Evolutionary conservation across 2,113 vertebrate species (phyloP), one percentile per base, ranked within the genome.

Genomic region (Cariama cristata): DNA sequence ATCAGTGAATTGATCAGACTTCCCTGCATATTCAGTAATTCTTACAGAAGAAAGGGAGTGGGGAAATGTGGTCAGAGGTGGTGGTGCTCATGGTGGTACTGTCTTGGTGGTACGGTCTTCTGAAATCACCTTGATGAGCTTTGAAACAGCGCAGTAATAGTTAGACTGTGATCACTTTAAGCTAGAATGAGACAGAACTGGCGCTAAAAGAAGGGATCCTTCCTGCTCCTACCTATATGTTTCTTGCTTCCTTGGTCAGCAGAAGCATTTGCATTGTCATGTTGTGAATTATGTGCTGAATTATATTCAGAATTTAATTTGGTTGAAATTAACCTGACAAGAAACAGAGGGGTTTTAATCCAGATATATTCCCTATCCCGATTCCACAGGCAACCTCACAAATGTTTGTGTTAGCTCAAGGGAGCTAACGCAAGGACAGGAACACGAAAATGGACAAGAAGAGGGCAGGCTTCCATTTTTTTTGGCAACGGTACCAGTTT

Each of bases 291-390:
- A 72, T 21, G 33, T 60, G 53, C 58, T 86, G 81, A 92, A 86
- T 86, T 86, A 56, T 27, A 66, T 32, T 86, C 67, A 69, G 59
- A 86, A 91, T 92, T 88, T 88, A 88, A 72, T 94, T 82, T 85
- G 8, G 42, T 80, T 80, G 67, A 86, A 80, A 88, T 59, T 53
- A 92, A 80, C 50, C 59, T 91, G 59, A 80, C 14, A 64, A 69
- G 63, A 67, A 95, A 58, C 38, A 26, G 68, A 50, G 21, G n/a
- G 8, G 66, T 92, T 96, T 93, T 33, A 86, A 83, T 88, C 30
- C n/a, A 73, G 24, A 49, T 88, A 5, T 62, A 56, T 86, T 86
- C 63, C 16, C 27, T 53, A 52, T 64, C 40, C 62, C 42, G 56
- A 8, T 90, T 83, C 72, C 83, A 55, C 47, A 59, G 50, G 50